Evolutionary conservation across 2,888 invertebrate genomes (phyloP), one percentile per base, ranked within the genome.

Genomic region (Epinotia demarniana): DNA sequence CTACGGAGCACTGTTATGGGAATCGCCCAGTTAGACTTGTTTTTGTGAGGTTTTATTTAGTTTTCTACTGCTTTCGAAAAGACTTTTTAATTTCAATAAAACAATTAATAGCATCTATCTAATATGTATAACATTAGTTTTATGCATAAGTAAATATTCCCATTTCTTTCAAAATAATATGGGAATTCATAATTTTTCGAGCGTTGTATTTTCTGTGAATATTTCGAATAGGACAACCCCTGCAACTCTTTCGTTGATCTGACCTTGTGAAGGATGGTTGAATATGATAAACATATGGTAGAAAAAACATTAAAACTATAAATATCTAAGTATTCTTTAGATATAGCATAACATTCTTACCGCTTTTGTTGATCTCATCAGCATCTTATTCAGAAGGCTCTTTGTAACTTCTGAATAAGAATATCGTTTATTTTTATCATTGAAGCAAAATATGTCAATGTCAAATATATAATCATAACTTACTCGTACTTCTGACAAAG

Each of bases 401-500:
- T 57, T 18, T 57, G 11, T 57, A 18, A 11, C 55, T n/a, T 55
- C n/a, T 55, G n/a, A 55, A 60, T 13, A 39, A 62, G 39, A 39
- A 5, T 33, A n/a, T 18, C 13, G 12, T 9, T 23, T 16, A 64
- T 23, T 8, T 49, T 53, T 66, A 27, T 53, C n/a, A 66, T 27
- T 18, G 16, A 46, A 43, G 1, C 16, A 16, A 2, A 43, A 39
- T 33, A 18, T 39, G 53, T 53, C 53, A 66, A 39, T 49, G 16
- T 27, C 9, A 67, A 43, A 53, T 53, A 63, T 19, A 2, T 12
- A 62, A 57, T 43, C 72, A 61, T 60, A 67, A 23, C 19, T 46
- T 69, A 63, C 58, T 53, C n/a, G n/a, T 33, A 27, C 23, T 8
- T 39, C 55, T 46, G 49, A 62, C 55, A 39, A 67, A 73, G 62